A percentile compares a stretch with the other conserved stretches of the same genome.
These are phyloP conservation scores for Drosophila borborema DNA, from an alignment of 2,888 invertebrate species.

Conservation along the genomic window DNA sequence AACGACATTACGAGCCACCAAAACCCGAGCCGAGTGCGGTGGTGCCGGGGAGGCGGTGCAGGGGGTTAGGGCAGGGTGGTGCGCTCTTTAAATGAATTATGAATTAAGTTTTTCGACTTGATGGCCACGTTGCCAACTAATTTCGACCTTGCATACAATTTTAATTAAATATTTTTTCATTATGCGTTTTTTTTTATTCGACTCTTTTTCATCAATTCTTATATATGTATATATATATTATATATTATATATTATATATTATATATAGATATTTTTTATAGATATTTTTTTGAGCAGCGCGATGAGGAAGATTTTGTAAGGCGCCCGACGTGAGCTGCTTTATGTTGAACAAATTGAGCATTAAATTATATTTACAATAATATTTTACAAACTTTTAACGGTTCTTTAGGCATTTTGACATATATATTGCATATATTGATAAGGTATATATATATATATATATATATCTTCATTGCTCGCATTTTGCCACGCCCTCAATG, in stretches of 20 bases:
- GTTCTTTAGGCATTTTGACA: background rate
- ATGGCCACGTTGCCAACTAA: conserved; percentile 77
- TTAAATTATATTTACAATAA: background rate
- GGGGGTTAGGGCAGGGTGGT: conserved; percentile 1
- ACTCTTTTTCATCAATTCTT: conserved; percentile 55
- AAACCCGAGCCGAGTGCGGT: background rate
- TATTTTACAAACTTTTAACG: too few species aligned
- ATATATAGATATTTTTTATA: too few species aligned
- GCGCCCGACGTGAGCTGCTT: conserved; percentile 45
- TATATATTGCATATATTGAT: background rate
- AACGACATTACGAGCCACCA: conserved; percentile 47
- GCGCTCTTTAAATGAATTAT: conserved; percentile 76
- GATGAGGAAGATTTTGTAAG: conserved; percentile 53
- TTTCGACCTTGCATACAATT: conserved; percentile 79
- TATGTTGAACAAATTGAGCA: background rate
- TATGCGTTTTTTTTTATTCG: conserved; percentile 31
- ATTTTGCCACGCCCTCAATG: too few species aligned
- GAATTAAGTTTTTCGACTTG: conserved; percentile 75
- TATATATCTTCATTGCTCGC: too few species aligned
- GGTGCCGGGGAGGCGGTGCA: too few species aligned
- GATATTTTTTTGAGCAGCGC: conserved; percentile 16
- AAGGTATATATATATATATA: background rate
- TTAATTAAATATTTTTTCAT: conserved; percentile 70
- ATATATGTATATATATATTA: conserved; percentile 13
- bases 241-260: background rate